Base-by-base conservation (phyloP, 2,888 invertebrate species). In the Patella ulyssiponensis region DNA sequence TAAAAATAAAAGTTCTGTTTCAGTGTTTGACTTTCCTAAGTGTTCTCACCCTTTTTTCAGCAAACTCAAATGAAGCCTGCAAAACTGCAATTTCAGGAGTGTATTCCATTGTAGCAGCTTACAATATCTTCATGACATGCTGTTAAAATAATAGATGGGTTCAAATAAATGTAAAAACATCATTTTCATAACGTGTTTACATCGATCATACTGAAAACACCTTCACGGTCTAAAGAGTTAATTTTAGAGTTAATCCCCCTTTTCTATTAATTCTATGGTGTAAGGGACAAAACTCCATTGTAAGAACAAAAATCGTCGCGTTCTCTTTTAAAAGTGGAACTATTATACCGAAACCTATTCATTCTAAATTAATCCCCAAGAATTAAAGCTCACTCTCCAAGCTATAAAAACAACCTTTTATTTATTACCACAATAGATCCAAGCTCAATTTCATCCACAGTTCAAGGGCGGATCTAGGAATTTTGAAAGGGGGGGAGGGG, bases 41-140 rank as follows among this genome's bases (percentile, higher is more conserved):
- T 44, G 11, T 14, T 64, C 20, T 23, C 23, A 64, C 64, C 64
- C 4, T 64, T 23, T 64, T 64, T 20, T 23, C 20, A 23, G 64
- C 64, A 64, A 64, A 64, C 23, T 64, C 64, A 1, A 11, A 64
- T 12, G 23, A 20, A 9, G 64, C 20, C 23, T 23, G 9, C 14
- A 64, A 64, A 64, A 64, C 64, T n/a, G 64, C 64, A 20, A 64
- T 64, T 64, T 64, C 64, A 3, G 64, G 23, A 20, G 64, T 20
- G 23, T 64, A 23, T 64, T 64, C 64, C 64, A 64, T 64, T 64
- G n/a, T 64, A 64, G 23, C 20, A 20, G 11, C 11, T 11, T 64
- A 20, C 44, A 44, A 44, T 44, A 44, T 44, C 44, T 44, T 44
- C 44, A 44, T 44, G 44, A 44, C 44, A 44, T 44, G 7, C 44